Percentiles rank a stretch among this genome's conserved stretches.
phyloP scores from a whole-genome alignment of 2,888 invertebrate species.

The Neoitamus cyanurus region DNA sequence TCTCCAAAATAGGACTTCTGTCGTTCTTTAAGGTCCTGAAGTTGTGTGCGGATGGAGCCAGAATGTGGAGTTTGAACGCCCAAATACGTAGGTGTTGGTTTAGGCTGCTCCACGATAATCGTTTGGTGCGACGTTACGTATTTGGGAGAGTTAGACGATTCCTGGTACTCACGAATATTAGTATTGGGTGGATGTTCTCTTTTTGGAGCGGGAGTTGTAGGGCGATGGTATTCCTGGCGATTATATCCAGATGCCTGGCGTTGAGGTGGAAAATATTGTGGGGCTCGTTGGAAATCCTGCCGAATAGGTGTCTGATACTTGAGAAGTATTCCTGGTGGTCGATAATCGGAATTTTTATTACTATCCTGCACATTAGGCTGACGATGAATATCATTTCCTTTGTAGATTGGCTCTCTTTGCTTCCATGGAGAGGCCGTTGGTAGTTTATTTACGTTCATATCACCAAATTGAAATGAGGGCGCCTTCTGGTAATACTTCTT shows the following conservation, averaged over 20 bases:
- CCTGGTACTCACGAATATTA: neutral
- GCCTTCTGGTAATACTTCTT: conserved; percentile 51
- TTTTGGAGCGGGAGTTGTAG: neutral
- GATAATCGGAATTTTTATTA: neutral
- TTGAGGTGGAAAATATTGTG: neutral
- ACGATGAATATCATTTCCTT: neutral
- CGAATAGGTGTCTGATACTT: neutral
- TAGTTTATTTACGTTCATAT: neutral
- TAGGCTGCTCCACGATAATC: conserved; percentile 49
- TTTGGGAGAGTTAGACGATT: conserved; percentile 12
- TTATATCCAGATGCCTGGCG: neutral
- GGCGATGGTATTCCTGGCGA: neutral
- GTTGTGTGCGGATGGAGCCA: conserved; percentile 58
- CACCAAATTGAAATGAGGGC: neutral
- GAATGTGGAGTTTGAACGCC: conserved; percentile 47
- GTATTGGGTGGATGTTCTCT: neutral
- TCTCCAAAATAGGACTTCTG: conserved; percentile 68
- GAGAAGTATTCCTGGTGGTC: neutral
- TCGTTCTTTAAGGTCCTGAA: conserved; percentile 66
- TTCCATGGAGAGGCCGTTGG: neutral
- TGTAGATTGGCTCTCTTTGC: neutral
- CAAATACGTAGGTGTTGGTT: conserved; percentile 39
- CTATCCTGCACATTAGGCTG: neutral
- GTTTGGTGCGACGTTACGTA: conserved; percentile 54
- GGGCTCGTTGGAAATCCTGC: neutral